Conservation (phyloP, 2,113 vertebrate species). For the Potamarius usumacintae region DNA sequence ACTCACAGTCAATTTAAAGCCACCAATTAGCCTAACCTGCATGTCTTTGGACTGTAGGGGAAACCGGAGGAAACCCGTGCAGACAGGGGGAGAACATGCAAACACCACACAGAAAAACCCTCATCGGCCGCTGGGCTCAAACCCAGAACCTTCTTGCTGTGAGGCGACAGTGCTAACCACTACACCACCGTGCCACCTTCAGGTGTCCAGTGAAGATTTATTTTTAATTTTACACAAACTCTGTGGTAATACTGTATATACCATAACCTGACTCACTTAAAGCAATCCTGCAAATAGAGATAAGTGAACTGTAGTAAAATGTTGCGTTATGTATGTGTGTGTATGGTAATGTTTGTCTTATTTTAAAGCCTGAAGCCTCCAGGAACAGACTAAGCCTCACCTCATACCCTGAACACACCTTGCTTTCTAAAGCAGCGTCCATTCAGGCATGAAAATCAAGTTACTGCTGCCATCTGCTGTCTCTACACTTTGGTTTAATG, state of each 20-base stretch:
- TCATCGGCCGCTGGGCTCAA: no score
- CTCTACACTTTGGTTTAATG: neutral
- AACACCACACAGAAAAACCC: no score
- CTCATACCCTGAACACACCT: neutral
- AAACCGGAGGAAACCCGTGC: no score
- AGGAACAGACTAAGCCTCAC: neutral
- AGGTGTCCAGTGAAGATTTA: neutral
- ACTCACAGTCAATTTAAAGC: no score
- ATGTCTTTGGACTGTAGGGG: no score
- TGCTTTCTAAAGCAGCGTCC: neutral
- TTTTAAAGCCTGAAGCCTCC: constrained; percentile 7
- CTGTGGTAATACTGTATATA: neutral
- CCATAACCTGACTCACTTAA: constrained; percentile 7
- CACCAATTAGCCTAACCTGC: no score
- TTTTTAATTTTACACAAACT: neutral
- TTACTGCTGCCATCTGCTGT: constrained; percentile 73
- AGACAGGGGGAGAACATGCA: no score
- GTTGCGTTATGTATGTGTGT: neutral
- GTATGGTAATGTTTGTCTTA: neutral
- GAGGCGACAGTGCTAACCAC: no score
- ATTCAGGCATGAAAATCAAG: constrained; percentile 49
- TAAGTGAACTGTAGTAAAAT: neutral
- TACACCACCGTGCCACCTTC: no score
- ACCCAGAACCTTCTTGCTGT: no score
- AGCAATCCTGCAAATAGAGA: neutral